Evolutionary conservation across 2,113 vertebrate genomes (phyloP).

Genomic region (Scomber scombrus): DNA sequence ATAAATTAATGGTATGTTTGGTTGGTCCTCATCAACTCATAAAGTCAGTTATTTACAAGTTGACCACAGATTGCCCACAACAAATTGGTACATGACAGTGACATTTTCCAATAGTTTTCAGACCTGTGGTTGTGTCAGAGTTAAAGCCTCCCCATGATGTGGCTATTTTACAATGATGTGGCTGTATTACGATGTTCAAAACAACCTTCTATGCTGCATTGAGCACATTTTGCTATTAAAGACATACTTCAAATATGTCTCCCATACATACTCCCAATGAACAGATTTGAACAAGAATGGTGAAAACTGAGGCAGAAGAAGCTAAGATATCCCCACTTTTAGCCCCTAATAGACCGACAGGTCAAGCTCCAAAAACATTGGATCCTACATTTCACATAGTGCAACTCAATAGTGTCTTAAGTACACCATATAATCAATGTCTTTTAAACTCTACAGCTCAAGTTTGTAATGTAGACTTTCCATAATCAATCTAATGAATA

Average conservation of each 20-base stretch:
- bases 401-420: background rate
- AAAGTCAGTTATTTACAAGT: background rate
- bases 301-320: too few relatives aligned
- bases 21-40: background rate
- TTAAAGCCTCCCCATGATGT: too few relatives aligned
- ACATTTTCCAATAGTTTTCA: background rate
- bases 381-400: background rate
- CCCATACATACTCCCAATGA: background rate
- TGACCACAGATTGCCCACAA: background rate
- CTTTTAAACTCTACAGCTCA: background rate
- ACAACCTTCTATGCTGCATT: background rate
- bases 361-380: too few relatives aligned
- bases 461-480: too few relatives aligned
- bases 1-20: constrained; percentile 3
- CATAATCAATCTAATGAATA: too few relatives aligned
- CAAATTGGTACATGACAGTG: background rate
- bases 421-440: background rate
- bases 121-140: background rate
- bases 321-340: too few relatives aligned
- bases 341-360: background rate
- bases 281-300: too few relatives aligned
- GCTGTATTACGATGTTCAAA: too few relatives aligned
- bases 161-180: too few relatives aligned
- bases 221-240: background rate
- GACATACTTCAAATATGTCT: background rate